Percentiles rank a stretch among this genome's conserved stretches.
Conservation (phyloP, 1,140 invertebrate genomes). For the Proales similis region DNA sequence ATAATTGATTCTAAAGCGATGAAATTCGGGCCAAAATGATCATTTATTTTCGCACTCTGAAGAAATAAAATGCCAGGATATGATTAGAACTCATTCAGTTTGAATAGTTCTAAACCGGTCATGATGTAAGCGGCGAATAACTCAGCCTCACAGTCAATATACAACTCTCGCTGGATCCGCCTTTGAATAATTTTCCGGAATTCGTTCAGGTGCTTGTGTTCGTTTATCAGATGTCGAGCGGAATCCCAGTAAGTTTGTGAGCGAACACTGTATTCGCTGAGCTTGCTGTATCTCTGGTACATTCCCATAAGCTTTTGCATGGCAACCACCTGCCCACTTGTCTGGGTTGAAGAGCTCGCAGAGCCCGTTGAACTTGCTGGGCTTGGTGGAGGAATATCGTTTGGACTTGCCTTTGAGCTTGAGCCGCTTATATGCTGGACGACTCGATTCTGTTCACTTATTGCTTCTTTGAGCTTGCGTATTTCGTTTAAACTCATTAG, state of each 20-base stretch:
- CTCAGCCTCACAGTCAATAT: slow-evolving; percentile 32
- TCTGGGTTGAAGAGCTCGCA: slow-evolving; percentile 19
- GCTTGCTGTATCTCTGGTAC: slow-evolving; percentile 28
- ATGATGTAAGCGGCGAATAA: slow-evolving; percentile 35
- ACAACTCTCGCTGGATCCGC: slow-evolving; percentile 25
- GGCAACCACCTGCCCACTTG: background rate
- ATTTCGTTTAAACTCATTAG: slow-evolving; percentile 36
- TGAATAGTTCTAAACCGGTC: slow-evolving; percentile 35
- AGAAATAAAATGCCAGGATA: slow-evolving; percentile 2
- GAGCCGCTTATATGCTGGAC: background rate
- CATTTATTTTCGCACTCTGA: background rate
- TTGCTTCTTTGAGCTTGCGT: slow-evolving; percentile 9
- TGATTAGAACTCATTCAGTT: slow-evolving; percentile 37
- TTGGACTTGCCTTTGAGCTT: slow-evolving; percentile 12
- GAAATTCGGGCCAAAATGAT: background rate
- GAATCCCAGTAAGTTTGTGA: slow-evolving; percentile 31
- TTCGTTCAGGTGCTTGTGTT: slow-evolving; percentile 13
- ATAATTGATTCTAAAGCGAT: background rate
- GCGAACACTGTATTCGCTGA: slow-evolving; percentile 31
- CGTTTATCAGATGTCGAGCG: slow-evolving; percentile 15
- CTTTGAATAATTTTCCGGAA: slow-evolving; percentile 24
- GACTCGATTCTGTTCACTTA: slow-evolving; percentile 20
- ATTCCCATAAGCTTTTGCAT: slow-evolving; percentile 13
- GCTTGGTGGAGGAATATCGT: slow-evolving; percentile 29
- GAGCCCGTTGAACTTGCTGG: slow-evolving; percentile 27